Evolutionary conservation across 2,888 invertebrate genomes (phyloP).

Genomic region (Hydraecia micacea): DNA sequence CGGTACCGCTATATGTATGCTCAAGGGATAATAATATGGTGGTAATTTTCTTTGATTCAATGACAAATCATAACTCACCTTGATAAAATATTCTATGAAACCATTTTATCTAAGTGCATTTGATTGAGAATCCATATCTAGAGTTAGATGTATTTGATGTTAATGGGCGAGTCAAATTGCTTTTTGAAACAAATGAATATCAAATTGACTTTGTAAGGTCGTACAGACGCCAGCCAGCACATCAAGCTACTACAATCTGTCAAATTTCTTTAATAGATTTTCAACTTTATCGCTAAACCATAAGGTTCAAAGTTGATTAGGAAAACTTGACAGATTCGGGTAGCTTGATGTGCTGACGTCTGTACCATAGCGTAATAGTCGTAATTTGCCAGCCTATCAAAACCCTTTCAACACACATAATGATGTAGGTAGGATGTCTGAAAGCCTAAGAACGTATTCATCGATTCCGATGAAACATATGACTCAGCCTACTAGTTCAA

Average conservation of each 20-base stretch:
- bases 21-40: constrained; percentile 22
- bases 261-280: no score
- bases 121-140: constrained; percentile 13
- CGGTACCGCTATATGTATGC: constrained; percentile 15
- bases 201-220: neutral
- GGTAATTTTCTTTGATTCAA: constrained; percentile 44
- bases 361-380: neutral
- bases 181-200: neutral
- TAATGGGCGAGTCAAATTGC: neutral
- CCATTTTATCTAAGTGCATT: constrained; percentile 15
- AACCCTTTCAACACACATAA: neutral
- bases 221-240: no score
- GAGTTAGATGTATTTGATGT: neutral
- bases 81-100: constrained; percentile 23
- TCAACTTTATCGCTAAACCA: no score
- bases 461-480: constrained; percentile 21
- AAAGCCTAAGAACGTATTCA: constrained; percentile 13
- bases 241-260: no score
- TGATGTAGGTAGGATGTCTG: neutral
- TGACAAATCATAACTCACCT: constrained; percentile 45
- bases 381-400: neutral
- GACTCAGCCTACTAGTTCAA: constrained; percentile 28
- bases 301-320: no score
- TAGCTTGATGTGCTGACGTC: no score
- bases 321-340: no score